phyloP scores from a whole-genome alignment of 1,140 invertebrate species.

The Maconellicoccus hirsutus region DNA sequence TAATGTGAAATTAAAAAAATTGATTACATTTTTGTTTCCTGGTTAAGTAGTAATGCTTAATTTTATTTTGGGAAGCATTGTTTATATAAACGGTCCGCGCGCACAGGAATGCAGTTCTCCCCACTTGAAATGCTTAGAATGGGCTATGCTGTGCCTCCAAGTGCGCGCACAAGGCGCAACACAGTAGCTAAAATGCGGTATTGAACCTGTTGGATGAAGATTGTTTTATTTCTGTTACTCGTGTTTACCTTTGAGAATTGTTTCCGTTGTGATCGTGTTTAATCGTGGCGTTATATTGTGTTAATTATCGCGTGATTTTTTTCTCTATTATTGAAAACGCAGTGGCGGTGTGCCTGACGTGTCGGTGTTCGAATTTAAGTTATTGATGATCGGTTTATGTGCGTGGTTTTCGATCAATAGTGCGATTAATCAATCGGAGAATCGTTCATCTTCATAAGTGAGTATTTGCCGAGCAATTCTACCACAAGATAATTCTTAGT shows the following conservation, averaged over 20 bases:
- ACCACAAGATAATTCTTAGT: no score
- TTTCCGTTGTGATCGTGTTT: background rate
- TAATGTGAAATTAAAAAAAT: no score
- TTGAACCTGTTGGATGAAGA: slow-evolving; percentile 17
- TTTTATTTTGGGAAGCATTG: no score
- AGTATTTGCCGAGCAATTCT: no score
- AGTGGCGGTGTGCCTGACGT: no score
- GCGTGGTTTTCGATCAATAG: background rate
- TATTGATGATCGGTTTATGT: no score
- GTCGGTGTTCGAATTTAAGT: no score
- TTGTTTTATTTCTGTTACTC: slow-evolving; percentile 6
- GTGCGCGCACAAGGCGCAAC: slow-evolving; percentile 4
- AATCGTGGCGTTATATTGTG: background rate
- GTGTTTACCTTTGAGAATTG: background rate
- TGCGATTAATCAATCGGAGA: background rate
- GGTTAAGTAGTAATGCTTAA: no score
- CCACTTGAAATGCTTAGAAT: background rate
- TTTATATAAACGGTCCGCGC: background rate
- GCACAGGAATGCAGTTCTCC: slow-evolving; percentile 21
- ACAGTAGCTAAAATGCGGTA: slow-evolving; percentile 17
- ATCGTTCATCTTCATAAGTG: no score
- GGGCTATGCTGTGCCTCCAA: background rate
- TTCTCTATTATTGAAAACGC: no score
- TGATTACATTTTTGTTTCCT: no score
- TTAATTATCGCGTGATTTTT: no score